Evolutionary conservation across 2,113 vertebrate species (phyloP).

Genomic region (Calyptommatus sinebrachiatus): DNA sequence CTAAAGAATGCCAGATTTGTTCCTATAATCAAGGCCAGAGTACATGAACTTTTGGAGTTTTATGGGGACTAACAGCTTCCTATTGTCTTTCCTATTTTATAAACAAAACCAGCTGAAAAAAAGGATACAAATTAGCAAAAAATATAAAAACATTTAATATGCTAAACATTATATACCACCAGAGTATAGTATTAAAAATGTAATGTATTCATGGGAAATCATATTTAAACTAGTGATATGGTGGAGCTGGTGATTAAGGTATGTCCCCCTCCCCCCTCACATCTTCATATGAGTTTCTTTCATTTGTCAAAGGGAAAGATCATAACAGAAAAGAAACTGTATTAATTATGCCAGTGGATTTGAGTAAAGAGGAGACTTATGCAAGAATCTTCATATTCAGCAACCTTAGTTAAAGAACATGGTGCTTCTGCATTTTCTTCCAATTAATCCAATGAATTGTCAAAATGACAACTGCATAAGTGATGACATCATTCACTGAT

Average conservation of each 20-base stretch:
- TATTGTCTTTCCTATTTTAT: no score
- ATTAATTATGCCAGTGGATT: constrained; percentile 33
- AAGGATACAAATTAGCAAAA: no score
- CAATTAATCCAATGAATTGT: constrained; percentile 45
- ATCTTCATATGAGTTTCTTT: constrained; percentile 27
- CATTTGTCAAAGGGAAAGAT: not conserved
- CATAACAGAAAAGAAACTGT: constrained; percentile 32
- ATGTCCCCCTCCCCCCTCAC: constrained; percentile 3
- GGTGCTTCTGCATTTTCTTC: constrained; percentile 49
- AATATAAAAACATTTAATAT: no score
- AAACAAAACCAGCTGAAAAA: no score
- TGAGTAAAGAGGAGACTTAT: constrained; percentile 36
- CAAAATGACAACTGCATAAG: constrained; percentile 38
- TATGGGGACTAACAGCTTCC: no score
- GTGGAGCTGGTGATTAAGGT: not conserved
- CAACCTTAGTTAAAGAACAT: constrained; percentile 32
- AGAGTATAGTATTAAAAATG: no score
- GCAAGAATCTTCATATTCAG: constrained; percentile 19
- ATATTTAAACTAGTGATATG: no score
- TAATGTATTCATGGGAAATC: no score
- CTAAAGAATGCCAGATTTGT: no score
- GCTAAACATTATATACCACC: no score
- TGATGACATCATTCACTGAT: constrained; percentile 15
- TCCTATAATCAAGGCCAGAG: no score
- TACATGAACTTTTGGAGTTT: no score